These are phyloP conservation scores for Villa cingulata DNA, from an alignment of 2,888 invertebrate genomes.

Conservation along the genomic window DNA sequence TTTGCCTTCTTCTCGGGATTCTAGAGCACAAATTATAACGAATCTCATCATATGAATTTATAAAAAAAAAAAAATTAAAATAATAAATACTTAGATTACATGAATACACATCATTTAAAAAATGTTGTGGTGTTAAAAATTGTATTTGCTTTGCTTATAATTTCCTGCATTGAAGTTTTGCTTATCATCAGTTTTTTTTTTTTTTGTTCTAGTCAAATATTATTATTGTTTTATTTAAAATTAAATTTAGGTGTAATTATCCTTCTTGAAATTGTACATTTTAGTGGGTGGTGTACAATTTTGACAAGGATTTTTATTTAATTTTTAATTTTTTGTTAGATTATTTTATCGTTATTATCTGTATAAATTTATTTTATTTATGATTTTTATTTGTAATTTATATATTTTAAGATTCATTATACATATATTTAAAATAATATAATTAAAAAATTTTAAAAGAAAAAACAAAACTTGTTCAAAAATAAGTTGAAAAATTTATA, in stretches of 20 bases:
- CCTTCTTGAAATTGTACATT: background rate
- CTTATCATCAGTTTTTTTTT: background rate
- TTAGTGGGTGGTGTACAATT: background rate
- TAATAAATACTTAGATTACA: too few species aligned
- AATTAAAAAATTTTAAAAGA: too few species aligned
- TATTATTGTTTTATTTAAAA: background rate
- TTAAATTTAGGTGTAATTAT: background rate
- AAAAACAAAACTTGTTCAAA: background rate
- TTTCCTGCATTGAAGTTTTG: background rate
- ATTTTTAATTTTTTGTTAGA: background rate
- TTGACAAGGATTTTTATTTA: background rate
- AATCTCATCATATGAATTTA: background rate
- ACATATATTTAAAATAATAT: background rate
- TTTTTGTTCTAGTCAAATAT: slow-evolving; percentile 8
- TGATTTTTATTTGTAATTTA: background rate
- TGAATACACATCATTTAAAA: too few species aligned
- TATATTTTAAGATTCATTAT: background rate
- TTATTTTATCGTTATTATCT: background rate
- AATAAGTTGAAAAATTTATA: too few species aligned
- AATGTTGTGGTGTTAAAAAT: too few species aligned
- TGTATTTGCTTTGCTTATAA: too few species aligned
- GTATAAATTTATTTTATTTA: background rate
- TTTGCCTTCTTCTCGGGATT: background rate
- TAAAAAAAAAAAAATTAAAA: background rate
- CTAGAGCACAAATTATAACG: too few species aligned